Base-by-base conservation (phyloP, 1,140 invertebrate genomes). In the Drosophila ercepeae region DNA sequence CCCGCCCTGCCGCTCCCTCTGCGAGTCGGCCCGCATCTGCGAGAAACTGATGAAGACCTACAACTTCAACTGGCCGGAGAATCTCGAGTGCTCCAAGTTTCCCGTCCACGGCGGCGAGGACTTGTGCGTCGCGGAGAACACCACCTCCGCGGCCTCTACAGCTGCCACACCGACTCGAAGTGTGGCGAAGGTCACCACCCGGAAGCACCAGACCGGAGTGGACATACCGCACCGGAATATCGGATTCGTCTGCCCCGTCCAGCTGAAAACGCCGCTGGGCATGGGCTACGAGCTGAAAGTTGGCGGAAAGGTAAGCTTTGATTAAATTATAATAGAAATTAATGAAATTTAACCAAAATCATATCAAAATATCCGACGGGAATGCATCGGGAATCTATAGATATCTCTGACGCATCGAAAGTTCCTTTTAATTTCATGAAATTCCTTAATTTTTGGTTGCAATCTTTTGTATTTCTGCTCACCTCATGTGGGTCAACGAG, bases 1-100 rank as follows among this genome's bases (percentile, higher is more conserved):
- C 65, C 98, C 97, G 1, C 98, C 98, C 0, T 99, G 98, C 90
- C 93, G 96, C 32, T 96, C 96, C 18, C 93, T 99, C 3, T 99
- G 98, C 91, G 93, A 97, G 74, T 97, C 97, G 14, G 97, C 97
- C 0, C 94, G 95, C 11, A 97, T 98, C 7, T 99, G 99, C 92
- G 98, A 99, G 90, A 92, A 92, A 3, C 92, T 99, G 4, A 99
- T 99, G 97, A 95, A 95, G 59, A 95, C 95, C 53, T 99, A 99
- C 92, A 97, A 97, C 7, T 98, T 97, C 82, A 92, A 94, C 19
- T 99, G 99, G 99, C 99, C 99, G 0, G 96, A 97, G 59, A 94
- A 95, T 89, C 93, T 99, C 18, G 95, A 98, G 67, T 99, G 99
- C 91, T 94, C 95, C 18, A 96, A 96, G 83, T 98, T 99, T 88